Evolutionary conservation across 2,113 vertebrate species (phyloP), one percentile per base, ranked within the genome.

Genomic region (Chroicocephalus ridibundus): DNA sequence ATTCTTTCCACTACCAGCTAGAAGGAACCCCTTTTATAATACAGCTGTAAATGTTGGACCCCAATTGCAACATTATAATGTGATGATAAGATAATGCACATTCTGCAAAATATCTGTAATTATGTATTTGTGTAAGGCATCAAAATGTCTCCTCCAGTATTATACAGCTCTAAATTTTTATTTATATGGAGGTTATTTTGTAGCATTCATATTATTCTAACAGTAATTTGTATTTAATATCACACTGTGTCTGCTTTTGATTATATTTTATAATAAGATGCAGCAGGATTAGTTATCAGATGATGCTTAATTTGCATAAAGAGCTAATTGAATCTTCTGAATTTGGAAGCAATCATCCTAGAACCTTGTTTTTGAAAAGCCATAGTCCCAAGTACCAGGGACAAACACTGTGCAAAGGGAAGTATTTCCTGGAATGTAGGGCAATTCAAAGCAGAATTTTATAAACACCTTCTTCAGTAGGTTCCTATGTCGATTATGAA

Each of bases 231-330:
- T 91, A 88, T 85, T 96, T 97, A 91, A 87, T 94, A 83, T 40
- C n/a, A 79, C 90, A 72, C 34, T 83, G 54, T 58, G 24, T 19
- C 57, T 96, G 31, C 75, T 96, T 97, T 89, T 96, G 93, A 72
- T 88, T 94, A 40, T 95, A 81, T 93, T 96, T 91, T 91, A 54
- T 92, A 96, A 94, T 47, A 78, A 96, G 31, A 88, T 88, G 14
- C 82, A 65, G 47, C 51, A 91, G 61, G 13, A 65, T 96, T 52
- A 88, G 40, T 91, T 93, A 95, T 85, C 62, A 91, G 74, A 68
- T 83, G 49, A 47, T 76, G 60, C 14, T 93, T 96, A 40, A 94
- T 96, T 96, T 97, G 10, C 82, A 85, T 97, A 97, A 97, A 93
- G 49, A 96, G 22, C 42, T 95, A 90, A 96, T 70, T 91, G 60